A percentile compares a stretch with the other conserved stretches of the same genome.
Evolutionary conservation across 2,797 vertebrate genomes (phyloP).

Genomic region (Picus viridis): DNA sequence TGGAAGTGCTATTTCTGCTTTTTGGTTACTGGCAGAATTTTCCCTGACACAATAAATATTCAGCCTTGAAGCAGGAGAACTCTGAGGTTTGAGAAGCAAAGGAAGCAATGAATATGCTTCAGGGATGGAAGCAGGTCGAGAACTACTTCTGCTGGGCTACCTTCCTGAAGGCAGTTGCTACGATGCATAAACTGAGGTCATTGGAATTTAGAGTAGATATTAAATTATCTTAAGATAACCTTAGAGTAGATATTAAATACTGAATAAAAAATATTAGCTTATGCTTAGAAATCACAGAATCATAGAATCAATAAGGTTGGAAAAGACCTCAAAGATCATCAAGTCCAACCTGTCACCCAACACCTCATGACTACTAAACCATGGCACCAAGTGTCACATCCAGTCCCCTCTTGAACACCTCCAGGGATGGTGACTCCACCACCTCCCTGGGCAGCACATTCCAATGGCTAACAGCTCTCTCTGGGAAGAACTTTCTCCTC

Average conservation of each 20-base stretch:
- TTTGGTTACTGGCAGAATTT: not conserved
- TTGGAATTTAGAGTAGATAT: not conserved
- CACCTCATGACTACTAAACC: no score
- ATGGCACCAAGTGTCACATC: no score
- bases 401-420: no score
- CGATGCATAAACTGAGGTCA: not conserved
- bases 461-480: no score
- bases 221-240: not conserved
- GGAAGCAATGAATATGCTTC: not conserved
- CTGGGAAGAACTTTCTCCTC: no score
- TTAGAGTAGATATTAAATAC: not conserved
- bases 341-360: no score
- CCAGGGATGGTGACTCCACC: no score
- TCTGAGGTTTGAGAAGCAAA: not conserved
- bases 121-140: not conserved
- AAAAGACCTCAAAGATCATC: no score
- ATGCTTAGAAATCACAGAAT: not conserved
- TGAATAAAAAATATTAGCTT: not conserved
- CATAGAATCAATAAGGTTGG: no score
- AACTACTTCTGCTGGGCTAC: not conserved
- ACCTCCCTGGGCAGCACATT: no score
- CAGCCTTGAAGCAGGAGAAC: not conserved
- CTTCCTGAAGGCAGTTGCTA: not conserved
- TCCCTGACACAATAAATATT: not conserved
- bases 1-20: not conserved